phyloP scores from a whole-genome alignment of 2,797 vertebrate genomes.

The Chelonia mydas region DNA sequence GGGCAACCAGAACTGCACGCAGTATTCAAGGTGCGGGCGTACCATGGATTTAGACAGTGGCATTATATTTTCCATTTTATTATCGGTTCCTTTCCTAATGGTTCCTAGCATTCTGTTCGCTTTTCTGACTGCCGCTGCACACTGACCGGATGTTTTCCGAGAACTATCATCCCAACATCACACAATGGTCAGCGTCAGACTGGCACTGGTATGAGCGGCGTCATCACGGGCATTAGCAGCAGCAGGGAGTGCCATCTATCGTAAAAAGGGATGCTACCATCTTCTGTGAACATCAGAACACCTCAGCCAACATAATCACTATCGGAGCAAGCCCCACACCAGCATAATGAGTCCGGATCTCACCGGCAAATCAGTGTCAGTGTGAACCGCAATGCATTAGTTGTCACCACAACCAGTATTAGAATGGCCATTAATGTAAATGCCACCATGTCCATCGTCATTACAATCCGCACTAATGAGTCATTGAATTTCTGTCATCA shows the following conservation, averaged over 20 bases:
- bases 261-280: not conserved
- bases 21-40: too few relatives aligned
- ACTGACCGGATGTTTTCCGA: too few relatives aligned
- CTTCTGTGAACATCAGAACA: not conserved
- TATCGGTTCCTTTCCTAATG: too few relatives aligned
- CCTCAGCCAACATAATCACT: not conserved
- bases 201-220: fast-evolving
- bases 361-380: not conserved
- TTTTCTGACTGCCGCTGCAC: too few relatives aligned
- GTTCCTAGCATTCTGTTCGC: too few relatives aligned
- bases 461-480: not conserved
- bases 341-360: not conserved
- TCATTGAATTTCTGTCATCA: not conserved
- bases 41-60: too few relatives aligned
- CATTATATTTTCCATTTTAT: too few relatives aligned
- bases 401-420: not conserved
- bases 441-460: not conserved
- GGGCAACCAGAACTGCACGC: too few relatives aligned
- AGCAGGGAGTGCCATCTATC: not conserved
- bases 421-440: not conserved
- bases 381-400: not conserved
- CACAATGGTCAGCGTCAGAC: fast-evolving
- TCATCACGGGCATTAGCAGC: not conserved
- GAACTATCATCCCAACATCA: too few relatives aligned
- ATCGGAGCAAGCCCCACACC: not conserved